Evolutionary conservation across 2,113 vertebrate genomes (phyloP), one percentile per base, ranked within the genome.

Genomic region (Guaruba guarouba): DNA sequence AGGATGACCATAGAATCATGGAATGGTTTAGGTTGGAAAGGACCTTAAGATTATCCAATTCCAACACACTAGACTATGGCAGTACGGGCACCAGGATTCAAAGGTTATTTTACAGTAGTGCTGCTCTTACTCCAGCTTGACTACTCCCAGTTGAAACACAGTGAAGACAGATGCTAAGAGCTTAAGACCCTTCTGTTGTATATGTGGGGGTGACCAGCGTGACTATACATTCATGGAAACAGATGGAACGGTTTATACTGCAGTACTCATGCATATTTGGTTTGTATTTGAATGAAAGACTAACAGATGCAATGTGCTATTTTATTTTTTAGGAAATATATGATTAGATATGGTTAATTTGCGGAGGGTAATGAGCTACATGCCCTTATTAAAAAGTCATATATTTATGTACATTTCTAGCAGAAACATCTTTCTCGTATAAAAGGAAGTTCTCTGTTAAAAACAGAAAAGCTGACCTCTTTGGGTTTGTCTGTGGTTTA

Each of bases 261-360:
- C 63, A 89, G 83, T 92, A 94, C 93, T 96, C 88, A 82, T 92
- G 92, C 83, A 94, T 94, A 96, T 92, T 95, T 96, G 92, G 95
- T 93, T 96, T 93, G 94, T 92, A 76, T 94, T 64, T 92, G 92
- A 93, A 90, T 93, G 82, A 94, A 87, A 85, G 89, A 79, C 69
- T 90, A 97, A 95, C 94, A 97, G 96, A 96, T 97, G 97, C 83
- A 93, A 90, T 54, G 88, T 90, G 89, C 88, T 96, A 90, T 96
- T 90, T 91, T 95, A 89, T 89, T 96, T 97, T 97, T 95, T 96
- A 90, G 94, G 95, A 95, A 96, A 96, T 95, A 92, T 89, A 96
- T 77, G 88, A 95, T 95, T 97, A 93, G 94, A 92, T 91, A 95
- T 63, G 94, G 92, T 91, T 92, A 94, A 96, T 94, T 97, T 97